These are phyloP conservation scores for Enhydra lutris DNA, from an alignment of 2,113 vertebrate genomes.

Conservation along the genomic window DNA sequence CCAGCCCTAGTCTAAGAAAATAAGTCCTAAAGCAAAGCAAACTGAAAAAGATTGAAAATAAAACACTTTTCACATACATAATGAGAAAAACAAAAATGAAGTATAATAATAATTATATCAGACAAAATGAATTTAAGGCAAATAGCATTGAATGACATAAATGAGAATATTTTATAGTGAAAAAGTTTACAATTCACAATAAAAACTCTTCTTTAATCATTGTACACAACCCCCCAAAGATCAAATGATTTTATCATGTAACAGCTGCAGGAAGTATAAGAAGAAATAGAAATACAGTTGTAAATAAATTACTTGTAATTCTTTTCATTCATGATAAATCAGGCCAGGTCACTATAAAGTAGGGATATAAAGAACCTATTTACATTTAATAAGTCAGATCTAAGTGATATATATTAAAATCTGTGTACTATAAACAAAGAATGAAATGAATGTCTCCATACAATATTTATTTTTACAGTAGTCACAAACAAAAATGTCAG, in stretches of 20 bases:
- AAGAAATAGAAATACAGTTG: neutral
- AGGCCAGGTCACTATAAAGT: neutral
- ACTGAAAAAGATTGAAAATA: conserved; percentile 13
- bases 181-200: neutral
- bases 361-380: neutral
- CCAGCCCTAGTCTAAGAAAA: neutral
- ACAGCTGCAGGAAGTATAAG: neutral
- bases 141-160: neutral
- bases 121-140: conserved; percentile 10
- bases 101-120: neutral
- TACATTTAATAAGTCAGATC: neutral
- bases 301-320: neutral
- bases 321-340: neutral
- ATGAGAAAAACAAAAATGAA: conserved; percentile 1
- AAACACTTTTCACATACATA: neutral
- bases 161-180: neutral
- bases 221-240: neutral
- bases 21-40: neutral
- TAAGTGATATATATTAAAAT: neutral
- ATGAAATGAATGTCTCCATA: neutral
- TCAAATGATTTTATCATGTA: neutral
- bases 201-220: neutral
- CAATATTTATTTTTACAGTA: neutral
- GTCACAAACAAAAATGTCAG: neutral
- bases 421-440: neutral